These are phyloP conservation scores for Ptychoptera contaminata DNA, from an alignment of 2,888 invertebrate genomes.

Conservation along the genomic window DNA sequence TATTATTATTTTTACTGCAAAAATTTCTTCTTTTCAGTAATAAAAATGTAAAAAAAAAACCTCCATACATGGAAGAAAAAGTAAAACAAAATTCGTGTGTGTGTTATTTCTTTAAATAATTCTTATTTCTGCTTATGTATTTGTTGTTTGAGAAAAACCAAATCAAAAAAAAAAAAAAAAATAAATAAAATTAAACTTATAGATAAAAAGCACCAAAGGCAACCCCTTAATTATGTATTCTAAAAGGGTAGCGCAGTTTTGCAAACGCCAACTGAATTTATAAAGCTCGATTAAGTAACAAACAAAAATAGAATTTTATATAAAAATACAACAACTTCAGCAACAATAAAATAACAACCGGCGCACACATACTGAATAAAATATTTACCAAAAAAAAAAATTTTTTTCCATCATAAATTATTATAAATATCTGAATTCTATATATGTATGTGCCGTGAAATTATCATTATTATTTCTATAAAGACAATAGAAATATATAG, in stretches of 20 bases:
- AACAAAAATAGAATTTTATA: conserved; percentile 7
- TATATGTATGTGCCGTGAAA: too few relatives aligned
- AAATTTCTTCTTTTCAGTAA: too few relatives aligned
- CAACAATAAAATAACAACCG: too few relatives aligned
- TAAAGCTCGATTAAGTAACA: conserved; percentile 9
- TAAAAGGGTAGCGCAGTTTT: conserved; percentile 8
- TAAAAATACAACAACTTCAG: too few relatives aligned
- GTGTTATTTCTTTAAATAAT: not conserved
- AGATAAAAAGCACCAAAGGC: not conserved
- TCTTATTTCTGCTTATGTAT: not conserved
- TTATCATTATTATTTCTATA: too few relatives aligned
- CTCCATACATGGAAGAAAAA: too few relatives aligned
- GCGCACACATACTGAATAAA: not conserved
- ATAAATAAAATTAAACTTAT: not conserved
- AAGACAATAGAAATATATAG: too few relatives aligned
- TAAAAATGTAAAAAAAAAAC: too few relatives aligned
- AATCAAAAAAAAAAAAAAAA: conserved; percentile 1
- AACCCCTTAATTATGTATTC: conserved; percentile 10
- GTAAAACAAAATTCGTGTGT: too few relatives aligned
- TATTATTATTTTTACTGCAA: too few relatives aligned
- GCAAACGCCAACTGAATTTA: conserved; percentile 12
- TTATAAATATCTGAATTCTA: too few relatives aligned
- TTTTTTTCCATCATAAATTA: conserved; percentile 1
- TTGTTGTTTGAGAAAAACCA: not conserved
- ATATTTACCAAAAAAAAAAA: not conserved